Evolutionary conservation across 2,888 invertebrate species (phyloP).

Genomic region (Disparrhopalites patrizii): DNA sequence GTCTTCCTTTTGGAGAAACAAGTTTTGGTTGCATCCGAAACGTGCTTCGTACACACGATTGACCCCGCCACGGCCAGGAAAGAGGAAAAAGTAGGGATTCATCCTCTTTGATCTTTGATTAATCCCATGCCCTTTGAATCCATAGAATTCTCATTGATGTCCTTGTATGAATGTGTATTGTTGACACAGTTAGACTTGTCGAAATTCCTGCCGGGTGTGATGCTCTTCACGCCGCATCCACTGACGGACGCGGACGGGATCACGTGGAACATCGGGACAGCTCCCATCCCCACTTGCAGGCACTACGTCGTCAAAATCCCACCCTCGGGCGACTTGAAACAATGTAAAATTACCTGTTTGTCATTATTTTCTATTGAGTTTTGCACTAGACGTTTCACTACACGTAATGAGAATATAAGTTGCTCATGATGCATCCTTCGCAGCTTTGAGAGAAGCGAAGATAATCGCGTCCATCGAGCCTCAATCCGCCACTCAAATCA

Average conservation of each 20-base stretch:
- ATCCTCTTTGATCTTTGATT: background rate
- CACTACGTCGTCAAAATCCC: slow-evolving; percentile 50
- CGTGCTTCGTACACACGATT: slow-evolving; percentile 45
- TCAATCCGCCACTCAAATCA: slow-evolving; percentile 50
- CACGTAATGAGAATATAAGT: background rate
- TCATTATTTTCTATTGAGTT: background rate
- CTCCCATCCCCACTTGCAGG: slow-evolving; percentile 50
- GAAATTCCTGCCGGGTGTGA: slow-evolving; percentile 7
- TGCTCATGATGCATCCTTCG: background rate
- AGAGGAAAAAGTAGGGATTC: slow-evolving; percentile 39
- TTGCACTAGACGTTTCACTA: too few relatives aligned
- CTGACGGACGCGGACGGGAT: slow-evolving; percentile 40
- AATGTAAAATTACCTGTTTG: slow-evolving; percentile 4
- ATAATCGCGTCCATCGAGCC: slow-evolving; percentile 51
- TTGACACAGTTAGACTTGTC: slow-evolving; percentile 7
- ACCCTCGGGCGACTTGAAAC: slow-evolving; percentile 31
- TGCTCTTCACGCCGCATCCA: slow-evolving; percentile 35
- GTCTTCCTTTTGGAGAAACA: slow-evolving; percentile 42
- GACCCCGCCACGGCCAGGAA: slow-evolving; percentile 37
- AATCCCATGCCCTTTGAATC: background rate
- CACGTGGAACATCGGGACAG: slow-evolving; percentile 43
- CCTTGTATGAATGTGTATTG: too few relatives aligned
- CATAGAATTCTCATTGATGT: too few relatives aligned
- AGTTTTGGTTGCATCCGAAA: slow-evolving; percentile 41
- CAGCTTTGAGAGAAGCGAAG: slow-evolving; percentile 49